Conservation (phyloP, 2,888 invertebrate species). For the Polyommatus iphigenia region DNA sequence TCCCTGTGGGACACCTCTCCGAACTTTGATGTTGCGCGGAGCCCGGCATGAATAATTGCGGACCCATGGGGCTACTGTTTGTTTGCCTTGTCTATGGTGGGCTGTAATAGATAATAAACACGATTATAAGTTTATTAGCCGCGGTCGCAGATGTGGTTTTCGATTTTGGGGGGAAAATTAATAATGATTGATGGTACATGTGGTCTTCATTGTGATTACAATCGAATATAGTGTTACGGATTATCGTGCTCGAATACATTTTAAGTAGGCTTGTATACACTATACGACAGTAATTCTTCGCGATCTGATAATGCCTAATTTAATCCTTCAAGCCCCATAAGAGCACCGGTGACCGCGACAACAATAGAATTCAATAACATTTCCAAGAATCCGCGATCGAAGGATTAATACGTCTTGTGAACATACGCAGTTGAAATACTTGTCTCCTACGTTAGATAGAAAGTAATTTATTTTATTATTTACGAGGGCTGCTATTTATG, state of each 20-base stretch:
- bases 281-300: background rate
- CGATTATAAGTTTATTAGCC: slow-evolving; percentile 71
- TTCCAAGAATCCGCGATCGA: no score
- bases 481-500: no score
- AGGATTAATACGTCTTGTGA: no score
- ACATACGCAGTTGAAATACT: background rate
- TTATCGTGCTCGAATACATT: slow-evolving; percentile 14
- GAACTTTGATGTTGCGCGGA: slow-evolving; percentile 58
- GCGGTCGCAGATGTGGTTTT: slow-evolving; percentile 54
- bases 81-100: slow-evolving; percentile 43
- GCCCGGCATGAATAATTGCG: slow-evolving; percentile 53
- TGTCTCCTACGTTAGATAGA: background rate
- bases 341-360: no score
- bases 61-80: slow-evolving; percentile 50
- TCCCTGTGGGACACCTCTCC: slow-evolving; percentile 45
- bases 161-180: slow-evolving; percentile 37
- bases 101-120: slow-evolving; percentile 64
- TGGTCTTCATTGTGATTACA: slow-evolving; percentile 27
- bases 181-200: slow-evolving; percentile 40
- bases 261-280: background rate
- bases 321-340: no score
- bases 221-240: slow-evolving; percentile 24
- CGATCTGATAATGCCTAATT: background rate
- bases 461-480: background rate
- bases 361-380: no score